Evolutionary conservation across 2,797 vertebrate species (phyloP).

Genomic region (Sebastes cheni): DNA sequence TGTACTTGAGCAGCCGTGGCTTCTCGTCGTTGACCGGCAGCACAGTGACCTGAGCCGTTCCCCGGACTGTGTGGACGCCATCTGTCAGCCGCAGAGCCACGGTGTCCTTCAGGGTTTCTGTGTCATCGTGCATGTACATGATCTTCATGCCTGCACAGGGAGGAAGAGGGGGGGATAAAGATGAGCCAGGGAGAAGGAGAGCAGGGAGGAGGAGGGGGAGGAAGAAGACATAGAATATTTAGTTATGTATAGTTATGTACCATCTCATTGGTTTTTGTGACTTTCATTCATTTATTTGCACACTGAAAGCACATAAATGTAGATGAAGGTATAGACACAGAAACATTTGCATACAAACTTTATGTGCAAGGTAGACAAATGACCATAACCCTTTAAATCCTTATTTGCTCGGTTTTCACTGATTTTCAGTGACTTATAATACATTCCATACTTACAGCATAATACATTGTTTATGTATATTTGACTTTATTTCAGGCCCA

Average conservation of each 20-base stretch:
- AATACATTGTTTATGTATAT: no score
- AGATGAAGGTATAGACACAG: no score
- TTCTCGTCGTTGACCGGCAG: constrained; percentile 90
- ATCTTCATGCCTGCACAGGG: constrained; percentile 84
- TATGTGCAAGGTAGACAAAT: no score
- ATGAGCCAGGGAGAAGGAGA: neutral
- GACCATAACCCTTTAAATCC: no score
- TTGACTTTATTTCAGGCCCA: no score
- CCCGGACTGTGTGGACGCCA: constrained; percentile 87
- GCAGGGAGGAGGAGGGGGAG: neutral
- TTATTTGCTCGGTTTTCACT: no score
- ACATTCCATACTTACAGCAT: no score
- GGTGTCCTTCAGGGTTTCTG: constrained; percentile 88
- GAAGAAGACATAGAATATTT: neutral
- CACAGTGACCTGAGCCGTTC: constrained; percentile 85
- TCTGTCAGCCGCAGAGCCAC: constrained; percentile 89
- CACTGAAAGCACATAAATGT: neutral
- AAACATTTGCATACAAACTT: no score
- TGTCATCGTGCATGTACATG: constrained; percentile 88
- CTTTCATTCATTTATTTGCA: neutral
- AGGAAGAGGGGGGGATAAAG: constrained; percentile 1
- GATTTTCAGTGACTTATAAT: no score
- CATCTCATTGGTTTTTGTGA: neutral
- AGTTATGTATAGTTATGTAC: neutral
- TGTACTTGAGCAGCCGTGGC: constrained; percentile 88